A percentile compares a stretch with the other conserved stretches of the same genome.
Evolutionary conservation across 2,113 vertebrate genomes (phyloP).

Genomic region (Petrocephalus zakoni): DNA sequence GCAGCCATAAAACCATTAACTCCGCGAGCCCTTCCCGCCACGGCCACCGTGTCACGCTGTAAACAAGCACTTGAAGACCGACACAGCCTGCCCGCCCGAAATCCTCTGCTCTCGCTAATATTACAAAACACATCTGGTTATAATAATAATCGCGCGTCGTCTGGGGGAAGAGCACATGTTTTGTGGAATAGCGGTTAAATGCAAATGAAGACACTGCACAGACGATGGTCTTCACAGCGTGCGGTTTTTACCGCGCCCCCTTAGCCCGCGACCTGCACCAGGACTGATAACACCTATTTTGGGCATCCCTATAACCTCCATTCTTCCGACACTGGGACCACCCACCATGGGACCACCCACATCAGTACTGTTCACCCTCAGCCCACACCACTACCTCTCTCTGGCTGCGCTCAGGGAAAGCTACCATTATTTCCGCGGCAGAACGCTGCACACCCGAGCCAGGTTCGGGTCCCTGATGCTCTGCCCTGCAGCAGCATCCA

Average conservation of each 20-base stretch:
- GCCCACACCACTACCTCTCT: background rate
- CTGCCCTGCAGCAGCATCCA: constrained; percentile 19
- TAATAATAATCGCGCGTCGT: background rate
- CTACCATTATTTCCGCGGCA: background rate
- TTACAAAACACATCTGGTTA: background rate
- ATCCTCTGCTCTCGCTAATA: background rate
- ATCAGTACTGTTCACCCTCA: background rate
- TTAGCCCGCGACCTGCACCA: background rate
- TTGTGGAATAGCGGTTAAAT: background rate
- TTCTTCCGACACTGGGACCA: background rate
- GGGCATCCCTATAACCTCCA: background rate
- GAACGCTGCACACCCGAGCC: background rate
- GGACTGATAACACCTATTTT: background rate
- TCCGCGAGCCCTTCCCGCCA: background rate
- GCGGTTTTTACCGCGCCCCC: background rate
- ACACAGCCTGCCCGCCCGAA: background rate
- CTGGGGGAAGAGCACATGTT: background rate
- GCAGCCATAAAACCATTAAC: background rate
- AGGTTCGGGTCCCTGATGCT: background rate
- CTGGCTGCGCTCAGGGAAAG: background rate
- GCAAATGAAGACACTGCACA: background rate
- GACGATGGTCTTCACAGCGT: background rate
- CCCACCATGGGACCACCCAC: background rate
- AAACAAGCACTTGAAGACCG: background rate
- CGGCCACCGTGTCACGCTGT: background rate